Percentiles rank a stretch among this genome's conserved stretches.
phyloP scores from a whole-genome alignment of 2,888 invertebrate genomes.

The Drosophila maculinotata region DNA sequence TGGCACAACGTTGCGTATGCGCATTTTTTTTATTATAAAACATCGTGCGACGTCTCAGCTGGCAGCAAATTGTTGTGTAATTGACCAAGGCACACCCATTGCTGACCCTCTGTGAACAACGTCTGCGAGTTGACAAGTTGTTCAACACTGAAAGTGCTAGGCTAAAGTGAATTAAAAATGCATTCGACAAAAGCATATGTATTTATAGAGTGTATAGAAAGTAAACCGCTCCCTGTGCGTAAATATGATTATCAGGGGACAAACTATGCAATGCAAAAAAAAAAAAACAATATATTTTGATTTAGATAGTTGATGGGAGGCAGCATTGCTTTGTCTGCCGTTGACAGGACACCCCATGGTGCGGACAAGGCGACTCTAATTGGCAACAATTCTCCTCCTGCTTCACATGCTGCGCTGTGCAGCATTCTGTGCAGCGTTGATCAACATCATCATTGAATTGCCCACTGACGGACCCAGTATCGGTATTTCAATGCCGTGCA shows the following conservation, averaged over 20 bases:
- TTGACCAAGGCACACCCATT: slow-evolving; percentile 39
- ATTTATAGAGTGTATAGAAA: slow-evolving; percentile 10
- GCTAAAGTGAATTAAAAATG: slow-evolving; percentile 73
- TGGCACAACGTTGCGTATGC: slow-evolving; percentile 38
- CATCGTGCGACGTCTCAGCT: slow-evolving; percentile 19
- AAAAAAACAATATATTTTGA: slow-evolving; percentile 65
- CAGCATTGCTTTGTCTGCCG: slow-evolving; percentile 41
- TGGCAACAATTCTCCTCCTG: slow-evolving; percentile 61
- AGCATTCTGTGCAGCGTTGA: no score
- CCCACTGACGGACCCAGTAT: slow-evolving; percentile 1
- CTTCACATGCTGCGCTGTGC: slow-evolving; percentile 18
- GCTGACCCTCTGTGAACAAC: slow-evolving; percentile 35
- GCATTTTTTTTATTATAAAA: slow-evolving; percentile 18
- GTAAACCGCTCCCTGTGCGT: slow-evolving; percentile 20
- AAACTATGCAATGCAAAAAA: slow-evolving; percentile 14
- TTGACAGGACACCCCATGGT: slow-evolving; percentile 50
- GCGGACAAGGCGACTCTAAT: slow-evolving; percentile 67
- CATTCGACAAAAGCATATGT: slow-evolving; percentile 59
- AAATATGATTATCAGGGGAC: slow-evolving; percentile 16
- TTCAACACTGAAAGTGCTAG: slow-evolving; percentile 60
- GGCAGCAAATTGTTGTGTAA: slow-evolving; percentile 13
- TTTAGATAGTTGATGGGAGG: slow-evolving; percentile 52
- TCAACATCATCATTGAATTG: slow-evolving; percentile 11
- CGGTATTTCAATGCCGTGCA: slow-evolving; percentile 64
- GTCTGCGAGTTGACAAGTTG: slow-evolving; percentile 38